Conservation (phyloP, 30 jellyfish, hydroid and myxozoan genomes). For the Aurelia coerulea region DNA sequence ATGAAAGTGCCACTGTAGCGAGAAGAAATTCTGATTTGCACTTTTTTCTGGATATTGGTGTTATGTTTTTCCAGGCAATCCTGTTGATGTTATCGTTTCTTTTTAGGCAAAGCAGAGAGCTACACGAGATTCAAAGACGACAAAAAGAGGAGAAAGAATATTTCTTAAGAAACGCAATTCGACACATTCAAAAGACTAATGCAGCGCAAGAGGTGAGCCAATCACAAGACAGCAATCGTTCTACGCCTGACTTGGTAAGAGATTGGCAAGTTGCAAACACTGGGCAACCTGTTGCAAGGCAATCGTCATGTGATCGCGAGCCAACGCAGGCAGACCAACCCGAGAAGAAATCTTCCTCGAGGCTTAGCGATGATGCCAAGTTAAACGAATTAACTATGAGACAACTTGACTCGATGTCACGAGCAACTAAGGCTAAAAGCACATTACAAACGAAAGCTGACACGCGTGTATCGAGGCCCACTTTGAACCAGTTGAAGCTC, state of each 20-base stretch:
- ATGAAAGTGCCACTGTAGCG: too few species aligned
- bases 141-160: slow-evolving; percentile 76
- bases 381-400: slow-evolving; percentile 76
- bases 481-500: slow-evolving; percentile 83
- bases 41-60: too few species aligned
- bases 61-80: too few species aligned
- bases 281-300: slow-evolving; percentile 29
- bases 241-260: slow-evolving; percentile 44
- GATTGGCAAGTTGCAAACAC: slow-evolving; percentile 18
- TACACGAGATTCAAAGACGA: slow-evolving; percentile 60
- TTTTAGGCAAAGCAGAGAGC: slow-evolving; percentile 84
- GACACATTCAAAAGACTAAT: slow-evolving; percentile 47
- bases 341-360: slow-evolving; percentile 46
- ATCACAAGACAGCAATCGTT: slow-evolving; percentile 43
- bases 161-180: slow-evolving; percentile 50
- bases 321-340: slow-evolving; percentile 35
- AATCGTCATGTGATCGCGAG: slow-evolving; percentile 5
- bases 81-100: too few species aligned
- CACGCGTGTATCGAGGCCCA: slow-evolving; percentile 78
- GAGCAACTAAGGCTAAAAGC: slow-evolving; percentile 53
- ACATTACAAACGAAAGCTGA: slow-evolving; percentile 70
- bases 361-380: slow-evolving; percentile 29
- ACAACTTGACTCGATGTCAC: slow-evolving; percentile 81
- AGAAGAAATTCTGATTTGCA: too few species aligned
- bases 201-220: slow-evolving; percentile 30